Conservation (phyloP, 1,140 invertebrate genomes). For the Lamellibrachia luymesi region DNA sequence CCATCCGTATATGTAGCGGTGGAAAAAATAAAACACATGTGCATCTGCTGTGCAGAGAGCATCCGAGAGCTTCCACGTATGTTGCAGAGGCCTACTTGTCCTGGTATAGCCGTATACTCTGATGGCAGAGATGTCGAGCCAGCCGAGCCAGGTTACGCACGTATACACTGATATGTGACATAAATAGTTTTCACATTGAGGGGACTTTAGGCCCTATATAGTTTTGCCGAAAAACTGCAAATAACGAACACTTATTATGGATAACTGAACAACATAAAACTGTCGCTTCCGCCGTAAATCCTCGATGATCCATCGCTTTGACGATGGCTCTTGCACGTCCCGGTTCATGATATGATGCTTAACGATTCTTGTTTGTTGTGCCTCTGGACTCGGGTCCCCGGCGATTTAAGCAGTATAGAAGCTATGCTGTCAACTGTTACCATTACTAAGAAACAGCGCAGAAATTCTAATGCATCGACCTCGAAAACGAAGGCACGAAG, state of each 20-base stretch:
- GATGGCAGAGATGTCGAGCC: not conserved
- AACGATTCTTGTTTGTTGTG: not conserved
- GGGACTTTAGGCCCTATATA: no score
- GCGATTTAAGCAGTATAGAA: not conserved
- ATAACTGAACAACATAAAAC: not conserved
- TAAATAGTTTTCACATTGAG: no score
- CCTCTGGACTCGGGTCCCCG: not conserved
- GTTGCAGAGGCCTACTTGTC: no score
- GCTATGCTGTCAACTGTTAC: not conserved
- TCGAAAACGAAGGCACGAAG: not conserved
- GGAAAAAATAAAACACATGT: not conserved
- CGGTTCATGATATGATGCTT: not conserved
- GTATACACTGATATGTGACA: no score
- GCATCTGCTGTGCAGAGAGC: no score
- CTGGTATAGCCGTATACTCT: not conserved
- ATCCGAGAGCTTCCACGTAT: no score
- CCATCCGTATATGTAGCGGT: not conserved
- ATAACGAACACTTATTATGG: not conserved
- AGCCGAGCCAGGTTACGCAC: not conserved
- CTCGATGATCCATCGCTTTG: not conserved
- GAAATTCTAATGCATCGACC: not conserved
- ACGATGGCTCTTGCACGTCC: not conserved
- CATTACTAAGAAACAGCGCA: not conserved
- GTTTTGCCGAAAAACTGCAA: no score
- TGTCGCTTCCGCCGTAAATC: not conserved